Evolutionary conservation across 2,888 invertebrate genomes (phyloP).

Genomic region (Timandra comae): DNA sequence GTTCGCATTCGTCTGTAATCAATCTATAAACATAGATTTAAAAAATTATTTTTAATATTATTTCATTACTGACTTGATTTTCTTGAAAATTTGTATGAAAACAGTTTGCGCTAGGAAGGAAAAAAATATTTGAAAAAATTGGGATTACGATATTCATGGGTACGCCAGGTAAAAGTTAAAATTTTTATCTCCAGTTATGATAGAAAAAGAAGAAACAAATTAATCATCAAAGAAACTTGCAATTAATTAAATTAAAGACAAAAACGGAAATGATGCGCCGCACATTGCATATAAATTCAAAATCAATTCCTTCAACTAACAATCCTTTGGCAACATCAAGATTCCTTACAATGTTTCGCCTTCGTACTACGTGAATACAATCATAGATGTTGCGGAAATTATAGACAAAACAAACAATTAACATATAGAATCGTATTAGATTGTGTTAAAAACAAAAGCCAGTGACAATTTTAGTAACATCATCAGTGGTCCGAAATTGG

Average conservation of each 20-base stretch:
- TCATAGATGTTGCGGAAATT: conserved; percentile 37
- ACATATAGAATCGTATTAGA: background rate
- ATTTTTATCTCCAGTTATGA: too few relatives aligned
- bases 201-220: too few relatives aligned
- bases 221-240: too few relatives aligned
- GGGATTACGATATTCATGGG: too few relatives aligned
- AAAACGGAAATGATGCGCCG: too few relatives aligned
- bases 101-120: background rate
- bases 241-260: too few relatives aligned
- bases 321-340: conserved; percentile 24
- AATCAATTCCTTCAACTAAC: conserved; percentile 16
- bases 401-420: conserved; percentile 9
- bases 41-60: too few relatives aligned
- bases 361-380: conserved; percentile 48
- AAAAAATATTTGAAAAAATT: background rate
- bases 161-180: too few relatives aligned
- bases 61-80: too few relatives aligned
- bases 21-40: too few relatives aligned
- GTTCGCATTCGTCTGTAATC: too few relatives aligned
- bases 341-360: conserved; percentile 35
- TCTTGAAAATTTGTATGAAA: too few relatives aligned
- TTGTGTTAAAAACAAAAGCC: background rate
- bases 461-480: conserved; percentile 17
- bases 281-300: conserved; percentile 21
- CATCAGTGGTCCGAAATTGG: conserved; percentile 43